Percentiles rank a stretch among this genome's conserved stretches.
Conservation (phyloP, 2,797 vertebrate species). For the Pygocentrus nattereri region DNA sequence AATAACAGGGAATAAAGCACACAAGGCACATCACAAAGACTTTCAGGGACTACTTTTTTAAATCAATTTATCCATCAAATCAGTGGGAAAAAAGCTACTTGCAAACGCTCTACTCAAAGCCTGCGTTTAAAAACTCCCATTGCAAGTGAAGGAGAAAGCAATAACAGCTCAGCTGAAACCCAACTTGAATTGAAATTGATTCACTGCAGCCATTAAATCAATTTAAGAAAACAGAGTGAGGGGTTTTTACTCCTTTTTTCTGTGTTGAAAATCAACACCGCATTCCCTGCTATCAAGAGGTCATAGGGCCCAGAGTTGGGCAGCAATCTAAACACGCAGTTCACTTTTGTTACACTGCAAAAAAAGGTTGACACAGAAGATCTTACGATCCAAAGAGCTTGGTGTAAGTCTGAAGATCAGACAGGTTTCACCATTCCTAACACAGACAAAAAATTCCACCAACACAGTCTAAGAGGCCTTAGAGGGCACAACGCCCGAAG, state of each 20-base stretch:
- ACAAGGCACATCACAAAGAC: too few species aligned
- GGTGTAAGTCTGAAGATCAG: conserved; percentile 33
- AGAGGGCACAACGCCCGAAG: conserved; percentile 52
- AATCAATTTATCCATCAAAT: too few species aligned
- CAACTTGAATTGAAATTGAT: conserved; percentile 20
- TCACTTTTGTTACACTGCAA: conserved; percentile 14
- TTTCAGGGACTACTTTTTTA: too few species aligned
- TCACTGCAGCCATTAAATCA: conserved; percentile 13
- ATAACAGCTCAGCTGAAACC: conserved; percentile 12
- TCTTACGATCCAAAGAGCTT: background rate
- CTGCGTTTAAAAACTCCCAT: too few species aligned
- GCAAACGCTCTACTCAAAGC: too few species aligned
- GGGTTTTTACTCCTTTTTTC: conserved; percentile 5
- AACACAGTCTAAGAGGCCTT: conserved; percentile 62
- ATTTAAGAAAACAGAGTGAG: conserved; percentile 1
- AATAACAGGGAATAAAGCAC: too few species aligned
- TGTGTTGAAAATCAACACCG: background rate
- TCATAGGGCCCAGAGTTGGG: background rate
- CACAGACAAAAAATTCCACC: conserved; percentile 58
- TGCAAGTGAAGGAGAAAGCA: background rate
- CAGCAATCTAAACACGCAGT: conserved; percentile 4
- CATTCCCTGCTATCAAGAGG: conserved; percentile 37
- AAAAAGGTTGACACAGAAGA: background rate
- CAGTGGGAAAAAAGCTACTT: background rate
- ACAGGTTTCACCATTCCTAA: conserved; percentile 38